A percentile compares a stretch with the other conserved stretches of the same genome.
phyloP scores from a whole-genome alignment of 2,113 vertebrate genomes.

The Clarias batrachus region DNA sequence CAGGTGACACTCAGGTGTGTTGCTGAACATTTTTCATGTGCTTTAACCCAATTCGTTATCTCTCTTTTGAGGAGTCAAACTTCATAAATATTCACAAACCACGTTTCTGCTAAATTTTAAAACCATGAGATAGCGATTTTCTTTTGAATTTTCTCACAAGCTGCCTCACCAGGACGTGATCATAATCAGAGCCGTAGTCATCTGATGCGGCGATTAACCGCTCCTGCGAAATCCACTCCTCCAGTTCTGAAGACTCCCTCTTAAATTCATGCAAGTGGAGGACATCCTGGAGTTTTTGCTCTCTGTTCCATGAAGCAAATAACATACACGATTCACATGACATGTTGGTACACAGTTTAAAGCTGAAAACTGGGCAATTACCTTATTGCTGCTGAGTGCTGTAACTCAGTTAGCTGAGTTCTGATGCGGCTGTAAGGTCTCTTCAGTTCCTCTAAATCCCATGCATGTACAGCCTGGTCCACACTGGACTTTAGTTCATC shows the following conservation, averaged over 20 bases:
- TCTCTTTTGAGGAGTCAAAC: background rate
- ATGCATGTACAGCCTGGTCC: conserved; percentile 59
- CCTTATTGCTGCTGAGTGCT: conserved; percentile 73
- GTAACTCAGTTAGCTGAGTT: conserved; percentile 69
- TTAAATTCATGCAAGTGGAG: conserved; percentile 79
- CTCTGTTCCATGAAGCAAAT: conserved; percentile 44
- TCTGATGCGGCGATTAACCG: conserved; percentile 71
- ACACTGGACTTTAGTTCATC: conserved; percentile 62
- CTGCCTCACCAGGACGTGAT: conserved; percentile 76
- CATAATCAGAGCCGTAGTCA: conserved; percentile 77
- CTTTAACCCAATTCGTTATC: background rate
- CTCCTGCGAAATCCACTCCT: conserved; percentile 78
- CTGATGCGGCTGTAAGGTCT: conserved; percentile 66
- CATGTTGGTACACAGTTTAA: background rate
- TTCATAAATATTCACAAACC: background rate
- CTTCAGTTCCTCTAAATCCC: conserved; percentile 68
- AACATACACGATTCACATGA: background rate
- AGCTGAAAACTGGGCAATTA: conserved; percentile 52
- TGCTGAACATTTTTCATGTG: background rate
- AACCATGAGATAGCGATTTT: background rate
- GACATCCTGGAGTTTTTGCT: conserved; percentile 70
- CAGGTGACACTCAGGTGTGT: conserved; percentile 3
- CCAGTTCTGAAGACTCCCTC: conserved; percentile 76
- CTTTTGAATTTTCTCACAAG: background rate
- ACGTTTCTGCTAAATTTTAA: no score